Evolutionary conservation across 2,888 invertebrate genomes (phyloP).

Genomic region (Crematogaster levior): DNA sequence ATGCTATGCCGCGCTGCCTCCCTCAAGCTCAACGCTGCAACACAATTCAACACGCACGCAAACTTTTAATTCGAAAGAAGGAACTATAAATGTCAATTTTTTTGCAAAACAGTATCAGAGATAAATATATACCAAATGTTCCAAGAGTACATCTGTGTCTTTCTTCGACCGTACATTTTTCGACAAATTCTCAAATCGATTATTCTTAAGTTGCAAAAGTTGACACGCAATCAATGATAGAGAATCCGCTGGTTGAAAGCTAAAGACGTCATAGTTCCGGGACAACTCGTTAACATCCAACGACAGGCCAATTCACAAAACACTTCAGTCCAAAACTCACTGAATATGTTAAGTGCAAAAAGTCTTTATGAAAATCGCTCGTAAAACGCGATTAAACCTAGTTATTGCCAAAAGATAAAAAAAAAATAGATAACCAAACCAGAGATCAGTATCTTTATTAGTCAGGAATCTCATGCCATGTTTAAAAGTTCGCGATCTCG

Average conservation of each 20-base stretch:
- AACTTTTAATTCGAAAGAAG: constrained; percentile 81
- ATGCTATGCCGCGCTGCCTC: constrained; percentile 86
- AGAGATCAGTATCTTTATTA: constrained; percentile 84
- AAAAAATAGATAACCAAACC: constrained; percentile 78
- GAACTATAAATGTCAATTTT: constrained; percentile 64
- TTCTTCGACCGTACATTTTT: neutral
- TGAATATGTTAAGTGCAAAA: constrained; percentile 68
- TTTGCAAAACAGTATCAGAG: constrained; percentile 58
- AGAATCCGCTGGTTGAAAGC: neutral
- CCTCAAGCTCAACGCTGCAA: constrained; percentile 86
- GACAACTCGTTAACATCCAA: constrained; percentile 47
- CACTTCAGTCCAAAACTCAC: constrained; percentile 59
- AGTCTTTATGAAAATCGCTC: constrained; percentile 53
- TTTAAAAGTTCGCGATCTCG: constrained; percentile 66
- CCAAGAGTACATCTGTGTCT: constrained; percentile 12
- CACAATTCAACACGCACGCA: constrained; percentile 86
- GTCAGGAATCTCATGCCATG: constrained; percentile 82
- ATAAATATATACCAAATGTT: constrained; percentile 41
- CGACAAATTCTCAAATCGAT: constrained; percentile 11
- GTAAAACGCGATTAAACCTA: constrained; percentile 61
- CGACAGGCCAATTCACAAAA: constrained; percentile 66
- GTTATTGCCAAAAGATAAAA: constrained; percentile 76
- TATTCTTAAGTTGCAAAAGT: neutral
- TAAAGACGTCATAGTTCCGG: neutral
- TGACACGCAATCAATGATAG: neutral